These are phyloP conservation scores for Acanthosepion lycidas DNA, from an alignment of 2,888 invertebrate species.

Conservation along the genomic window DNA sequence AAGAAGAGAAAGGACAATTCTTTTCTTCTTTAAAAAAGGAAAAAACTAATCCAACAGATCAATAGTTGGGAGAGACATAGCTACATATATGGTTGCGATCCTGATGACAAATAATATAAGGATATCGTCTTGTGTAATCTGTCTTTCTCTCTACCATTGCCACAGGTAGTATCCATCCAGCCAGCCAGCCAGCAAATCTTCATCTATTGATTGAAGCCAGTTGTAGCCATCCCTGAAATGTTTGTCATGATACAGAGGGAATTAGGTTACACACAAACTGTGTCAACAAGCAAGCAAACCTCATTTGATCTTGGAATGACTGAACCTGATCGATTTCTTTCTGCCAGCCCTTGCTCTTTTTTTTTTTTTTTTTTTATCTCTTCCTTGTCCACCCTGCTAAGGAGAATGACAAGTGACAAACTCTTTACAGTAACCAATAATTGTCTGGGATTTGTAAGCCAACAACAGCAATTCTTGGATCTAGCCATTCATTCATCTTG, in stretches of 20 bases:
- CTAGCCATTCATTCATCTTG: slow-evolving; percentile 4
- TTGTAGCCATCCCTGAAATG: not conserved
- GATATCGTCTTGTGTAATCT: not conserved
- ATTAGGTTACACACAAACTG: slow-evolving; percentile 24
- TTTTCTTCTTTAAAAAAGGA: not conserved
- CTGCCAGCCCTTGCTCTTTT: not conserved
- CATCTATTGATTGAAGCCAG: slow-evolving; percentile 7
- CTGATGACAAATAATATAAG: not conserved
- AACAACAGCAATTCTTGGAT: not conserved
- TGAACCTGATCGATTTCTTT: slow-evolving; percentile 8
- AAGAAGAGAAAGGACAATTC: not conserved
- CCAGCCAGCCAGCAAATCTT: not conserved
- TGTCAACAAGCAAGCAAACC: slow-evolving; percentile 13
- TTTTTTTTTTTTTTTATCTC: not conserved
- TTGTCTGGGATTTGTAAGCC: slow-evolving; percentile 33
- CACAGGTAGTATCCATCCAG: not conserved
- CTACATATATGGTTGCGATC: not conserved
- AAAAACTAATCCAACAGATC: not conserved
- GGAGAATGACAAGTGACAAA: not conserved
- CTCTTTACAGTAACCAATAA: not conserved
- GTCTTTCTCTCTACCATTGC: not conserved
- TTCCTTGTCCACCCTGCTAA: not conserved
- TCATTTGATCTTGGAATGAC: slow-evolving; percentile 20
- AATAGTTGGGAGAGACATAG: not conserved
- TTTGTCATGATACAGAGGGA: not conserved